phyloP scores from a whole-genome alignment of 2,888 invertebrate genomes.

The Eugnorisma glareosa region DNA sequence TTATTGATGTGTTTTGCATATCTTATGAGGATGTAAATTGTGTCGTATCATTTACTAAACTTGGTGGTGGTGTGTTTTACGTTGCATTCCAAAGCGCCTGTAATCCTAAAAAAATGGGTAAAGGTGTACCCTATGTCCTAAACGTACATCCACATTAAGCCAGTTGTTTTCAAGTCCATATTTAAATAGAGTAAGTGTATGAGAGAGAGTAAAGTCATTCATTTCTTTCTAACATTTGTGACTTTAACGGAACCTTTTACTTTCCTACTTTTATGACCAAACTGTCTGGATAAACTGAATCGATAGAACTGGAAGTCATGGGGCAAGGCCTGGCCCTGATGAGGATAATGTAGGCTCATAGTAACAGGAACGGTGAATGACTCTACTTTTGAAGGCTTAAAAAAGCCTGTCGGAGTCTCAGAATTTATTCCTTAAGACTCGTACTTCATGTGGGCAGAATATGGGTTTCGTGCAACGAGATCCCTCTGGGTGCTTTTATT shows the following conservation, averaged over 20 bases:
- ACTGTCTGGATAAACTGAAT: background rate
- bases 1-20: background rate
- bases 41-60: background rate
- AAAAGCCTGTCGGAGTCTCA: too few relatives aligned
- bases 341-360: background rate
- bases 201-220: too few relatives aligned
- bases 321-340: background rate
- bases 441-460: too few relatives aligned
- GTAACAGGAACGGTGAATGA: background rate
- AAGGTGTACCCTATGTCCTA: background rate
- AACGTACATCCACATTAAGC: background rate
- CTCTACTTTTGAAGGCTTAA: background rate
- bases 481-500: too few relatives aligned
- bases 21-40: background rate
- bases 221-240: too few relatives aligned
- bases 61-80: background rate
- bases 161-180: background rate
- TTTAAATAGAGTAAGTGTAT: background rate
- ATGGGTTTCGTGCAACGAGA: too few relatives aligned
- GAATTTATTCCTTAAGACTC: too few relatives aligned
- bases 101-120: background rate
- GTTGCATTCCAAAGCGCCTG: background rate
- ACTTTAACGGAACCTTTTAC: background rate
- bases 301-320: background rate
- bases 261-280: background rate